Conservation (phyloP, 2,888 invertebrate species). For the Teinopalpus imperialis region DNA sequence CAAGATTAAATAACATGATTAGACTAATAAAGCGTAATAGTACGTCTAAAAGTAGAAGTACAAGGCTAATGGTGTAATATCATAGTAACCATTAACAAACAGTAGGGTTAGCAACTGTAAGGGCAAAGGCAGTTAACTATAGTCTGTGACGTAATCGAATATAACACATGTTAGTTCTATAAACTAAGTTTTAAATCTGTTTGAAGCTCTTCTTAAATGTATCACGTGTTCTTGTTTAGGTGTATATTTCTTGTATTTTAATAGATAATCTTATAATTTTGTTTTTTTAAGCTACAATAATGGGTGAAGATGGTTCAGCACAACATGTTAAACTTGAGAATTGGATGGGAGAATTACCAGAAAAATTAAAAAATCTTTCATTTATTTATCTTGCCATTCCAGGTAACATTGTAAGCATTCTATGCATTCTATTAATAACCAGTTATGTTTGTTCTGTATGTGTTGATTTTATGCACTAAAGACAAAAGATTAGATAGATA, state of each 20-base stretch:
- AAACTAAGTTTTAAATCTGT: too few relatives aligned
- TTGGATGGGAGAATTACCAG: slow-evolving; percentile 88
- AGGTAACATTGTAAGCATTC: slow-evolving; percentile 70
- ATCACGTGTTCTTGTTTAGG: not conserved
- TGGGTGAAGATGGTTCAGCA: slow-evolving; percentile 52
- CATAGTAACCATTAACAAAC: too few relatives aligned
- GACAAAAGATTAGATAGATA: too few relatives aligned
- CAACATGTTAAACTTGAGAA: slow-evolving; percentile 73
- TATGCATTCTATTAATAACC: slow-evolving; percentile 1
- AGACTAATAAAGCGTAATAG: too few relatives aligned
- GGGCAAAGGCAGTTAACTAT: slow-evolving; percentile 11
- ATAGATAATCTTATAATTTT: slow-evolving; percentile 1
- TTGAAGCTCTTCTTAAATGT: not conserved
- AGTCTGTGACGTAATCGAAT: slow-evolving; percentile 16
- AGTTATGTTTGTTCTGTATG: too few relatives aligned
- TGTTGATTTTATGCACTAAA: too few relatives aligned
- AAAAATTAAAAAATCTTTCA: slow-evolving; percentile 80
- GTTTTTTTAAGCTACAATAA: slow-evolving; percentile 49
- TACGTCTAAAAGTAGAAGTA: too few relatives aligned
- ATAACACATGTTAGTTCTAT: too few relatives aligned
- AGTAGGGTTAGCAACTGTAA: too few relatives aligned
- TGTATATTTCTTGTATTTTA: too few relatives aligned
- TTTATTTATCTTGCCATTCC: slow-evolving; percentile 89
- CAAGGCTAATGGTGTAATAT: too few relatives aligned
- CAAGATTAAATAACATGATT: too few relatives aligned